Conservation (phyloP, 30 jellyfish, hydroid and myxozoan genomes). For the Morbakka virulenta region DNA sequence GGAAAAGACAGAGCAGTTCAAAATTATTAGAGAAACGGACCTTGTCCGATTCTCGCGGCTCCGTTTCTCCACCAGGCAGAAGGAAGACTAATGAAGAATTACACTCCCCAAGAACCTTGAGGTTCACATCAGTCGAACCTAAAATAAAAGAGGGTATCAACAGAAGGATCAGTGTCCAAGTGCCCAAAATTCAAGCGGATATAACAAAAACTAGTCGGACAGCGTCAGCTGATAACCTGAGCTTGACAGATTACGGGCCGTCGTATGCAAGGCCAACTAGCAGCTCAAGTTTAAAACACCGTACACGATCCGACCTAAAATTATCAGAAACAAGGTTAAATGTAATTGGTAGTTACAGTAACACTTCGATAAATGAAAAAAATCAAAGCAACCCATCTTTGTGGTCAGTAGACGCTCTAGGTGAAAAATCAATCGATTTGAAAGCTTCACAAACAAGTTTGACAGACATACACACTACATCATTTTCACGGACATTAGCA, state of each 20-base stretch:
- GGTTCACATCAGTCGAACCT: too few species aligned
- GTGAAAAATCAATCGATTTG: not conserved
- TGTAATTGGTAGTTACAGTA: not conserved
- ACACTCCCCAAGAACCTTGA: not conserved
- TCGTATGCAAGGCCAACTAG: slow-evolving; percentile 49
- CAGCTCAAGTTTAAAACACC: slow-evolving; percentile 31
- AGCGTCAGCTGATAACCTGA: slow-evolving; percentile 39
- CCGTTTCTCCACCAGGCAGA: not conserved
- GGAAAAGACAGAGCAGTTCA: not conserved
- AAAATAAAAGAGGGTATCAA: not conserved
- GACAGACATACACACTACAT: not conserved
- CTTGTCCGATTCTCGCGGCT: not conserved
- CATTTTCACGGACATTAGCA: not conserved
- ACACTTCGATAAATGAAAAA: not conserved
- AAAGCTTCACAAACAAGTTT: not conserved
- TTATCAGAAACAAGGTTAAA: not conserved
- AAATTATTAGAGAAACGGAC: not conserved
- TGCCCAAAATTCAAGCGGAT: not conserved
- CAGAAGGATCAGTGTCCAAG: not conserved
- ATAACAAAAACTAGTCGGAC: slow-evolving; percentile 17
- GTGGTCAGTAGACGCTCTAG: not conserved
- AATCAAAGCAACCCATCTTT: not conserved
- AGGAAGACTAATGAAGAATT: not conserved
- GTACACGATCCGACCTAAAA: slow-evolving; percentile 46
- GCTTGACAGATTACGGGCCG: slow-evolving; percentile 35